These are phyloP conservation scores for Girardinus metallicus DNA, from an alignment of 2,797 vertebrate species.

Conservation along the genomic window DNA sequence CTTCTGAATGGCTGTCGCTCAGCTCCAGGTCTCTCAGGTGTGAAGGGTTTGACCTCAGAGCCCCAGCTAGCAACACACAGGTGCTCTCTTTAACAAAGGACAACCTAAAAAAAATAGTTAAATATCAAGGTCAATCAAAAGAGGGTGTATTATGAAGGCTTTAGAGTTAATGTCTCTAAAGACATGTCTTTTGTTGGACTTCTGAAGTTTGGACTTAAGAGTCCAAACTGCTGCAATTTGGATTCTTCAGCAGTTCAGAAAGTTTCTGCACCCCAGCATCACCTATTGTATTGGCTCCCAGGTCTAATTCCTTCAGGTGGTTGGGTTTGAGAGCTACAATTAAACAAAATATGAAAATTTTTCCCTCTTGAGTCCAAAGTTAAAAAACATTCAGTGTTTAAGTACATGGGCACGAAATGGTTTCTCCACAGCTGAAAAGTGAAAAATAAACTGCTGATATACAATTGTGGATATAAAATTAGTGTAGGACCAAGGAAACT, in stretches of 20 bases:
- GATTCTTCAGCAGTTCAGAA: slow-evolving; percentile 11
- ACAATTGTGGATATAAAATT: background rate
- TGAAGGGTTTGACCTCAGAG: background rate
- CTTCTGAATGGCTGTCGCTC: background rate
- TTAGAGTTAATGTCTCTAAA: background rate
- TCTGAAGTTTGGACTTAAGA: no score
- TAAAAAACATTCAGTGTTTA: background rate
- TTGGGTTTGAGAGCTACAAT: background rate
- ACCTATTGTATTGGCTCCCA: slow-evolving; percentile 3
- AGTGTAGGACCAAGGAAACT: background rate
- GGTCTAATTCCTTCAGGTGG: slow-evolving; percentile 19
- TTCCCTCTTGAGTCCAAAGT: background rate
- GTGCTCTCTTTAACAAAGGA: background rate
- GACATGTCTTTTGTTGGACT: no score
- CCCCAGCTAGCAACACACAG: background rate
- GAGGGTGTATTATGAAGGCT: background rate
- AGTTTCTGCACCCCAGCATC: background rate
- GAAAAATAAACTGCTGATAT: background rate
- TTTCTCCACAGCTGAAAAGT: no score
- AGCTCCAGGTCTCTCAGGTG: slow-evolving; percentile 15
- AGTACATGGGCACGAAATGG: no score
- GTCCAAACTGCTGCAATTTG: no score
- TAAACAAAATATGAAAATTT: background rate
- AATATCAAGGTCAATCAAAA: background rate
- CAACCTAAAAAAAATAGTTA: background rate